A percentile compares a stretch with the other conserved stretches of the same genome.
Evolutionary conservation across 2,113 vertebrate genomes (phyloP).

Genomic region (Dromas ardeola): DNA sequence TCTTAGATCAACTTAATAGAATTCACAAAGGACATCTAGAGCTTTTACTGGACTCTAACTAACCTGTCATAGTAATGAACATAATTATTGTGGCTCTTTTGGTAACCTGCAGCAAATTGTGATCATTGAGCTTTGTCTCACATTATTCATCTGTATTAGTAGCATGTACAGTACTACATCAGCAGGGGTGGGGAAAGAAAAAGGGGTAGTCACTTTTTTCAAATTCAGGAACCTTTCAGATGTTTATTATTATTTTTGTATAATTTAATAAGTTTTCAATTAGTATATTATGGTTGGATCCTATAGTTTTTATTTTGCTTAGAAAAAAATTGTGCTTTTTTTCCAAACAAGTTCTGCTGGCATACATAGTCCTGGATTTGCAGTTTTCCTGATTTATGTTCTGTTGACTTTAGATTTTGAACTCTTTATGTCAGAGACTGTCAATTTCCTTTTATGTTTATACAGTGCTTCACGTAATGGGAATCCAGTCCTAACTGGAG

Average conservation of each 20-base stretch:
- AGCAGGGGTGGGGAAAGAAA: neutral
- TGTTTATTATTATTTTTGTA: neutral
- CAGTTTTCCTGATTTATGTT: neutral
- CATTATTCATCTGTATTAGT: neutral
- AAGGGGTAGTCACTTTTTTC: neutral
- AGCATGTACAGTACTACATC: neutral
- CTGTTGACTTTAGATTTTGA: neutral
- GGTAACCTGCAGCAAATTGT: neutral
- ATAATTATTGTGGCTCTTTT: conserved; percentile 9
- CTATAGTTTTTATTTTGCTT: neutral
- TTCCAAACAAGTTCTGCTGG: neutral
- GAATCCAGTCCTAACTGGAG: neutral
- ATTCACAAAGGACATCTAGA: neutral
- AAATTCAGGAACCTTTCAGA: neutral
- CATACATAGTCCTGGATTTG: neutral
- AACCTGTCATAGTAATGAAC: neutral
- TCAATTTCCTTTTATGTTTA: neutral
- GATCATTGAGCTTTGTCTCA: neutral
- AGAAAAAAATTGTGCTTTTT: neutral
- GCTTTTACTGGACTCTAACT: conserved; percentile 10
- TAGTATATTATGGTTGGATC: neutral
- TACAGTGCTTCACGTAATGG: neutral
- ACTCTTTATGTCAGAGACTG: neutral
- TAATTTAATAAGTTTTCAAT: neutral
- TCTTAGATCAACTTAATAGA: neutral